Evolutionary conservation across 2,113 vertebrate genomes (phyloP).

Genomic region (Athene cunicularia): DNA sequence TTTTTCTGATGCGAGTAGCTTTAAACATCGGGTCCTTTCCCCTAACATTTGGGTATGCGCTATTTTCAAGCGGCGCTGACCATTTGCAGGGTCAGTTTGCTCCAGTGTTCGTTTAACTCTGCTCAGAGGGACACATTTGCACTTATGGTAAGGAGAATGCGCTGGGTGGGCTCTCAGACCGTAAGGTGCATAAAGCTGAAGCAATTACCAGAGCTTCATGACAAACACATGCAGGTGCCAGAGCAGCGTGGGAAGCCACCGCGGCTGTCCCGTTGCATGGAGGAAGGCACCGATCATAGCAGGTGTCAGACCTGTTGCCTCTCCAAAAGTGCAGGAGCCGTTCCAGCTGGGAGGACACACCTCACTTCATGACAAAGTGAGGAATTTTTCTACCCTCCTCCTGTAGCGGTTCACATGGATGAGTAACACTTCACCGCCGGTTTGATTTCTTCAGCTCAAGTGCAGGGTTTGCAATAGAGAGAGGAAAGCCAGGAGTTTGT

Average conservation of each 20-base stretch:
- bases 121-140: not conserved
- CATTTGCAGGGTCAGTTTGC: not conserved
- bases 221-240: not conserved
- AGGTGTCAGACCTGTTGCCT: not conserved
- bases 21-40: not conserved
- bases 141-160: not conserved
- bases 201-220: rapidly evolving
- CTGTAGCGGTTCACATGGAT: rapidly evolving
- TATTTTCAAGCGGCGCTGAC: not conserved
- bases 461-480: not conserved
- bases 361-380: not conserved
- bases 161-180: not conserved
- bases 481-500: not conserved
- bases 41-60: rapidly evolving
- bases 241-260: not conserved
- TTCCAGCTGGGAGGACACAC: not conserved
- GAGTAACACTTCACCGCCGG: rapidly evolving
- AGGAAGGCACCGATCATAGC: rapidly evolving
- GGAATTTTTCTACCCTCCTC: rapidly evolving
- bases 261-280: rapidly evolving
- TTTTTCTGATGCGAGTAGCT: not conserved
- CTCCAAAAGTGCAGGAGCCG: not conserved
- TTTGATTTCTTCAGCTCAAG: not conserved
- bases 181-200: not conserved
- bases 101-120: not conserved